Evolutionary conservation across 1,140 invertebrate genomes (phyloP), one percentile per base, ranked within the genome.

Genomic region (Melanaphis sacchari): DNA sequence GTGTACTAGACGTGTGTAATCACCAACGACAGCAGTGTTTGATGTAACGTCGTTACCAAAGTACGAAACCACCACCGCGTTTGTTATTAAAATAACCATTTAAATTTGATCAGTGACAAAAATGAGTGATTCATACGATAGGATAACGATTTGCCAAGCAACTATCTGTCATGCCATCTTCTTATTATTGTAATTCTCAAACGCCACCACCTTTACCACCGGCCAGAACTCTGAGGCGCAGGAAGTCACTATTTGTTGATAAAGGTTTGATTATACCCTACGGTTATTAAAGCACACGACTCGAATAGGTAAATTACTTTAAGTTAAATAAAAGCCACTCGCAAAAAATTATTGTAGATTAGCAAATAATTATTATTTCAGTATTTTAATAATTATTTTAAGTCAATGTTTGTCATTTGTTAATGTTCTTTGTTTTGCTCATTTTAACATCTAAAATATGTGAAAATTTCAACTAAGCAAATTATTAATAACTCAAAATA

Each of bases 151-250:
- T 15, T 22, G n/a, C 81, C 66, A 31, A 76, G 22, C 31, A 82
- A 22, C 41, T 49, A 21, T 31, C 81, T 38, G 91, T 54, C 81
- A 93, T 93, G 91, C 91, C 91, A 40, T 93, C 91, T 38, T 93
- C 91, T 2, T 93, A 84, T n/a, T 93, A 93, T 41, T 93, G 91
- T 85, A 84, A 52, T 36, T 31, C 46, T 38, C 36, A 41, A 21
- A 31, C 91, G 81, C 81, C 91, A 43, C 91, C 91, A 49, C 91
- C 91, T 52, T 54, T 93, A 49, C 91, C 91, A 15, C 91, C 91
- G 7, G 76, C 81, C 46, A 52, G 91, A 31, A 85, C 81, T 6
- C 91, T 52, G 31, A 85, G 46, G 36, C 91, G 91, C 46, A 81
- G 91, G 36, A 85, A 84, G 52, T 93, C 91, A 26, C 43, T 31